Evolutionary conservation across 2,888 invertebrate genomes (phyloP), one percentile per base, ranked within the genome.

Genomic region (Rugalucina vietnamica): DNA sequence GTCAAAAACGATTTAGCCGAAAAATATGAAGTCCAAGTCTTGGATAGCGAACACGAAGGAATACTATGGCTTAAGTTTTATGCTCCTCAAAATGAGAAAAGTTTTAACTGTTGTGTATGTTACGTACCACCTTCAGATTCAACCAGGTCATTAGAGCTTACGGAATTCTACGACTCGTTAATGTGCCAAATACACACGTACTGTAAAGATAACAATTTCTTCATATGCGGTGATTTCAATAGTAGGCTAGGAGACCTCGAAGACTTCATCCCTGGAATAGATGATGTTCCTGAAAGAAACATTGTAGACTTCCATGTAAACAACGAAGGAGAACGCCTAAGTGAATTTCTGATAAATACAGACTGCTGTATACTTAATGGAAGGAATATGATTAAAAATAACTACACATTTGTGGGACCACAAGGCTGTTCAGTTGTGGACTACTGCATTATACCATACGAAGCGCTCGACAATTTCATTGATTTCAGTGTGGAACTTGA

Each of bases 291-390:
- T 12, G 49, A 57, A n/a, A 37, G 80, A 34, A 34, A 74, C 21
- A 36, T 75, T 14, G 37, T 75, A 14, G 75, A 74, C 49, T 37
- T 34, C 18, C 39, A 73, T 34, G n/a, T 34, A 39, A 79, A 74
- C 36, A 73, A 24, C 14, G n/a, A 79, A n/a, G 43, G 74, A 10
- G 57, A 73, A n/a, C 10, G 24, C 8, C 50, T 78, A 32, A 37
- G 60, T 21, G 72, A 79, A 12, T 79, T 79, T 57, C 54, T 54
- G 14, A 79, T 71, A 4, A 27, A 39, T 36, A 50, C 37, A 1
- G 54, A 72, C 37, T 21, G 39, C 21, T 79, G 79, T 54, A 54
- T 79, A 27, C 37, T 79, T 36, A 79, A 79, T 72, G 79, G 79
- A 8, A 18, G 79, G 72, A 79, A 79, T 27, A 29, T 5, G n/a